phyloP scores from a whole-genome alignment of 2,888 invertebrate species.

The Xylocampa areola region DNA sequence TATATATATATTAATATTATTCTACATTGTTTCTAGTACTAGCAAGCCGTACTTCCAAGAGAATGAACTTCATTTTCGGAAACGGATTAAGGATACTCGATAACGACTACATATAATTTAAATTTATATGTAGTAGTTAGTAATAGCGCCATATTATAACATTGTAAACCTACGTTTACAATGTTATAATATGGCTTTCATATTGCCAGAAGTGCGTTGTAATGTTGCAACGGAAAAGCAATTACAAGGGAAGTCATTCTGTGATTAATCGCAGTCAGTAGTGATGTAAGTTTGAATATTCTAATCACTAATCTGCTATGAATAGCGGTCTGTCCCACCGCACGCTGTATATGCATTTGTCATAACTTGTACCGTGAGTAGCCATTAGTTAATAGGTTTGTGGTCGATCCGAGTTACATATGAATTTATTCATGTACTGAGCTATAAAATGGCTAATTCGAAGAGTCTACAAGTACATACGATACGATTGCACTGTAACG shows the following conservation, averaged over 20 bases:
- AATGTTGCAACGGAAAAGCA: neutral
- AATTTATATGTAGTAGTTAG: neutral
- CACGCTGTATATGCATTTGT: no score
- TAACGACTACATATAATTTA: neutral
- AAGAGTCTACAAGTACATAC: neutral
- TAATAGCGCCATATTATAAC: neutral
- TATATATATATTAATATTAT: no score
- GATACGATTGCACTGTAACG: no score
- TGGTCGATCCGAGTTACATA: no score
- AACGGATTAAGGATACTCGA: constrained; percentile 1
- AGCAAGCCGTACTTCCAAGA: neutral
- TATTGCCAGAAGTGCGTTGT: neutral
- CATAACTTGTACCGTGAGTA: no score
- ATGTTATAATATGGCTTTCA: no score
- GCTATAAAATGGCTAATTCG: neutral
- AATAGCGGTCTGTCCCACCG: neutral
- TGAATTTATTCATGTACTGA: no score
- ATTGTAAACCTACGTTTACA: no score
- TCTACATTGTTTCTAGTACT: neutral
- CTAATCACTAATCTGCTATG: neutral
- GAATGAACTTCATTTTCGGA: constrained; percentile 4
- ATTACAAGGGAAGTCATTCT: neutral
- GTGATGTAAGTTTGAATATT: neutral
- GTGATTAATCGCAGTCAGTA: neutral
- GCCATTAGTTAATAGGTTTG: no score